Conservation (phyloP, 2,888 invertebrate genomes). For the Mimachlamys varia region DNA sequence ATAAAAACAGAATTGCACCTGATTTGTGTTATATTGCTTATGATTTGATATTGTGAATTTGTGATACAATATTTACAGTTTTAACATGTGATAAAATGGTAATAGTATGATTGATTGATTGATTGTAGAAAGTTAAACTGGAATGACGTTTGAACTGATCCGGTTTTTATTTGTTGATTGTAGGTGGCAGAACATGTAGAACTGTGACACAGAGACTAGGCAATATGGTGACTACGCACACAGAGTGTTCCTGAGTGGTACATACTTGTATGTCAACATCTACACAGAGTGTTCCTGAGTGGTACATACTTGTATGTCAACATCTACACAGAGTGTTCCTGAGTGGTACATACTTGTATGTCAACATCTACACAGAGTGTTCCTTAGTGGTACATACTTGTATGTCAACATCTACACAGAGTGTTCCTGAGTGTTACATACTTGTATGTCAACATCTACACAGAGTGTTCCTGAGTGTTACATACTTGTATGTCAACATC, state of each 20-base stretch:
- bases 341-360: not conserved
- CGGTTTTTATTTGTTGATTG: conserved; percentile 34
- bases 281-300: not conserved
- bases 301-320: not conserved
- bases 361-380: not conserved
- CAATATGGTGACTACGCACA: conserved; percentile 77
- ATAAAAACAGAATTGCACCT: no score
- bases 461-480: no score
- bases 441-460: not conserved
- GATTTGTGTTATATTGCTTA: no score
- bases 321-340: not conserved
- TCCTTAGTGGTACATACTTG: not conserved
- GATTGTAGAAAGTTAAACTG: no score
- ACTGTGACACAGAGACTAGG: conserved; percentile 76
- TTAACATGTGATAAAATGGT: no score
- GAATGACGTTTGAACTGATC: no score
- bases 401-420: not conserved
- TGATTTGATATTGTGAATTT: no score
- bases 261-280: not conserved
- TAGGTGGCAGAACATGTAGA: conserved; percentile 71
- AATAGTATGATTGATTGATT: no score
- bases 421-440: not conserved
- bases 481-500: no score
- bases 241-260: conserved; percentile 71
- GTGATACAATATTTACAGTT: no score